Evolutionary conservation across 2,888 invertebrate genomes (phyloP), one percentile per base, ranked within the genome.

Genomic region (Drosophila silvestris): DNA sequence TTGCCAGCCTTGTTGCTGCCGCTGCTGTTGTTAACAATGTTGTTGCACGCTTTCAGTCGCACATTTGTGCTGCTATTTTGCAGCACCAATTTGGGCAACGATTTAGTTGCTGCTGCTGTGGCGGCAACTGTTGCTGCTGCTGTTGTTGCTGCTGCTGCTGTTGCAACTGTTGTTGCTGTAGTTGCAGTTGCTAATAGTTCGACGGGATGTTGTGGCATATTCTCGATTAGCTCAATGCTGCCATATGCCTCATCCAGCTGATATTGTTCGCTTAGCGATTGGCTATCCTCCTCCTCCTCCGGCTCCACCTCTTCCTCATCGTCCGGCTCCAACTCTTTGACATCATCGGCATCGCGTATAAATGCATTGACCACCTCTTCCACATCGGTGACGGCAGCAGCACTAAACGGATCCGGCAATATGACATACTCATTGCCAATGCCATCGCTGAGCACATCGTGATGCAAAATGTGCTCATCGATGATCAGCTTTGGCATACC

Each of bases 371-470:
- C 91, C n/a, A 91, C 92, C 74, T 91, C 91, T 66, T 92, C 91
- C 22, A 91, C 92, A 60, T 85, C 85, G 2, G 81, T 88, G 0
- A 91, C 92, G 9, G 92, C 86, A 5, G 86, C 82, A 5, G 88
- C 85, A n/a, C 83, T 91, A 47, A 91, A 91, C 2, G 91, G 91
- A 83, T 92, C 91, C n/a, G 91, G 91, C 39, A 91, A 81, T 61
- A 91, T 91, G 30, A 91, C 90, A 67, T 92, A 91, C 62, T 92
- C 92, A 47, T 83, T 82, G 33, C 89, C 89, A 60, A 87, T 87
- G 33, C 90, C 89, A 59, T 88, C 85, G 53, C 82, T 90, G 5
- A 91, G 78, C 22, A 88, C 91, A 64, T 89, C 91, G 59, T 91
- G 91, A 47, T 82, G 85, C 78, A 90, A 82, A 65, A 82, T 89